Evolutionary conservation across 2,113 vertebrate species (phyloP), one percentile per base, ranked within the genome.

Genomic region (Saguinus imperator): DNA sequence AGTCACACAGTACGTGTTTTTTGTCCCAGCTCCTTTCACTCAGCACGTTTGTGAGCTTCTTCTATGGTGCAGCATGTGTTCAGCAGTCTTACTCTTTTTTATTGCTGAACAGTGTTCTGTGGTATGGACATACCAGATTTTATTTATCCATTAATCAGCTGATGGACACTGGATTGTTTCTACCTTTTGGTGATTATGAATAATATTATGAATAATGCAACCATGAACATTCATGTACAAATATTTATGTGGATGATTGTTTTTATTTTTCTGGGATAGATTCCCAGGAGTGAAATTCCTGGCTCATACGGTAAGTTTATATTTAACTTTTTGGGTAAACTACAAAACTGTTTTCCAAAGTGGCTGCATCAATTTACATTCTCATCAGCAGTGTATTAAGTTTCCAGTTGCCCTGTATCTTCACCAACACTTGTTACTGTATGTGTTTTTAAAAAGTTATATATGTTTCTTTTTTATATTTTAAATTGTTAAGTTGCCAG

Each of bases 1-100:
- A 3, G 0, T 3, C 43, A 18, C 0, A 11, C 23, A 1, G 2
- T 0, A 5, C 14, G 17, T 25, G 0, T 6, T 25, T 40, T 83
- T 48, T 17, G 35, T 18, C 17, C 18, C 32, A 23, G 2, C 37
- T 40, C 87, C 23, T 68, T 50, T 29, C 61, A 17, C 2, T 0
- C 17, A 55, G 27, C 0, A 14, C 4, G 43, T 10, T 72, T 72
- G 40, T 35, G 4, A 40, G 55, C 58, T 52, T 64, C 32, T 20
- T n/a, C 52, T 2, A 7, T 9, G 0, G 9, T 17, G 73, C 27
- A 45, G 6, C 50, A 52, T 7, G 25, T 75, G 4, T 48, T 27
- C 35, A 37, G 55, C 3, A 2, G 58, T 16, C 37, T 48, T 27
- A 5, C 29, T 81, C 48, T 12, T 91, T 91, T 23, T 40, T 57